Evolutionary conservation across 92 coral and sea anemone species (phyloP).

Genomic region (Pocillopora grandis): DNA sequence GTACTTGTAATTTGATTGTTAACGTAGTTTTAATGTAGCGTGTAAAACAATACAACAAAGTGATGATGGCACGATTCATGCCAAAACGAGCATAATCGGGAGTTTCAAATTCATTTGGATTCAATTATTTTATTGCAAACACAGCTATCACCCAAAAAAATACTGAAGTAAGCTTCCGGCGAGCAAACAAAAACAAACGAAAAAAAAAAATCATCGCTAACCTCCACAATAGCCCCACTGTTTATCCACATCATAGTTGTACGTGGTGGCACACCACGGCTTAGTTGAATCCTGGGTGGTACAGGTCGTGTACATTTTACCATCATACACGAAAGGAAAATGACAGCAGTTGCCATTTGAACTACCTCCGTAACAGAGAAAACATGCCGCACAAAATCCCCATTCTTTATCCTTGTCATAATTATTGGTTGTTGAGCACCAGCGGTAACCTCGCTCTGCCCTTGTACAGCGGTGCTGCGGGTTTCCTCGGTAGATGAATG

Average conservation of each 20-base stretch:
- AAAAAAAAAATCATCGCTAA: neutral
- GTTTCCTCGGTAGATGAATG: slow-evolving; percentile 74
- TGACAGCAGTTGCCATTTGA: slow-evolving; percentile 83
- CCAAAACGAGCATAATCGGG: too few species aligned
- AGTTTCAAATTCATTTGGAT: too few species aligned
- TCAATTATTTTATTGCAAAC: too few species aligned
- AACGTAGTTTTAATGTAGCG: too few species aligned
- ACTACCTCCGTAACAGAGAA: slow-evolving; percentile 53
- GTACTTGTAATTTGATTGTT: too few species aligned
- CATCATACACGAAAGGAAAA: slow-evolving; percentile 81
- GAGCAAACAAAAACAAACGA: neutral
- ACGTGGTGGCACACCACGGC: slow-evolving; percentile 78
- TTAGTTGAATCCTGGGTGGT: slow-evolving; percentile 54
- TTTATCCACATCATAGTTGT: slow-evolving; percentile 61
- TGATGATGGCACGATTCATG: too few species aligned
- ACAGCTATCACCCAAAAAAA: too few species aligned
- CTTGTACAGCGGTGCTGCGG: slow-evolving; percentile 84
- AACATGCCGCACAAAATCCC: slow-evolving; percentile 83
- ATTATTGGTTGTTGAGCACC: slow-evolving; percentile 84
- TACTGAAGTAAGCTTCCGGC: too few species aligned
- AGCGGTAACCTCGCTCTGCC: slow-evolving; percentile 77
- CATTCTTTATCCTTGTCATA: slow-evolving; percentile 89
- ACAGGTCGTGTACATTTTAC: slow-evolving; percentile 77
- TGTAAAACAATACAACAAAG: too few species aligned
- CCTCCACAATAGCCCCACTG: slow-evolving; percentile 83